These are phyloP conservation scores for Thamnaconus septentrionalis DNA, from an alignment of 2,113 vertebrate genomes.

Conservation along the genomic window DNA sequence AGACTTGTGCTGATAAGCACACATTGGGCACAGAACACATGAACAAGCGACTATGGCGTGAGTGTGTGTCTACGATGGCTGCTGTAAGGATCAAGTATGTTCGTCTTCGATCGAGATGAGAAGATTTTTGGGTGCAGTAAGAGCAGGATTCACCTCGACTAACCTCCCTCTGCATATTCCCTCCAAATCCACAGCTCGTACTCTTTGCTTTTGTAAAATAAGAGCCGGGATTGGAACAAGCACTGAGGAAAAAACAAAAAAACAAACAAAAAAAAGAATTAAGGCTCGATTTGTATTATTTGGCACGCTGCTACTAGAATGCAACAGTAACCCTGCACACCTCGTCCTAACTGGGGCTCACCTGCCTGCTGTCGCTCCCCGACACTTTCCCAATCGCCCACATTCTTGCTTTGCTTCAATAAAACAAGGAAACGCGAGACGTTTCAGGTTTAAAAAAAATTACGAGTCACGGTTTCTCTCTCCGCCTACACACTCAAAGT, in stretches of 20 bases:
- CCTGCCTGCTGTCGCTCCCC: conserved; percentile 39
- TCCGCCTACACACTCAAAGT: conserved; percentile 26
- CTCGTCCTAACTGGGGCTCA: conserved; percentile 25
- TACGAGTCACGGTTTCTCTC: conserved; percentile 14
- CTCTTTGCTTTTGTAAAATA: conserved; percentile 27
- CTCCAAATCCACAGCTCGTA: conserved; percentile 23
- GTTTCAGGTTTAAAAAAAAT: conserved; percentile 2
- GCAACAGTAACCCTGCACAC: conserved; percentile 24
- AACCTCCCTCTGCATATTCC: conserved; percentile 42
- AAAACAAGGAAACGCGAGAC: conserved; percentile 12
- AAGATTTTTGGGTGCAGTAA: conserved; percentile 34
- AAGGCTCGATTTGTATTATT: conserved; percentile 63
- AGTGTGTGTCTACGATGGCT: conserved; percentile 39
- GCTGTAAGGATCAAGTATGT: conserved; percentile 50
- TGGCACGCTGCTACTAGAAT: conserved; percentile 41
- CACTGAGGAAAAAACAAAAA: not conserved
- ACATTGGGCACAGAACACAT: conserved; percentile 17
- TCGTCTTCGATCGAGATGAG: conserved; percentile 29
- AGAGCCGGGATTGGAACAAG: conserved; percentile 40
- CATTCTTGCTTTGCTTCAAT: conserved; percentile 52
- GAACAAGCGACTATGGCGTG: conserved; percentile 29
- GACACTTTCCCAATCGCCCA: conserved; percentile 29
- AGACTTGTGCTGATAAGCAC: conserved; percentile 9
- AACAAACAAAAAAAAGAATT: conserved; percentile 54
- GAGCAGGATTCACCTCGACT: conserved; percentile 17